Base-by-base conservation (phyloP, 2,113 vertebrate species). In the Acanthochromis polyacanthus region DNA sequence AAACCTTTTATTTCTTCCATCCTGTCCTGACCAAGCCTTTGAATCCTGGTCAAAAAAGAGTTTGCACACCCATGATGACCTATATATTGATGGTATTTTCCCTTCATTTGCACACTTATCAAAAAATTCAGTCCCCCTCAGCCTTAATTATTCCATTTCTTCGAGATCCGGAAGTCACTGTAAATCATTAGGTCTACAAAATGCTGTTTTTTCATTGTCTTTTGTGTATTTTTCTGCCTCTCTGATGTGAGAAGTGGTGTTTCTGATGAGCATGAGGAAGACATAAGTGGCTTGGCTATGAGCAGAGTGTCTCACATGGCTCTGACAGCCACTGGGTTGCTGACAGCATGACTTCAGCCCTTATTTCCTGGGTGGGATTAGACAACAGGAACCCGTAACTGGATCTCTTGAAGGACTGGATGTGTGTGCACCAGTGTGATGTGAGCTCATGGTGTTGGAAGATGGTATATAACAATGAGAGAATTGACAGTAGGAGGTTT, bases 271-370 rank as follows among this genome's bases (percentile, higher is more conserved):
- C 0, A 20, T 23, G 16, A 51, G 43, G 45, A 56, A 19, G 17
- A 63, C 20, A 30, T 55, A 23, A 78, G 72, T 61, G 32, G 50
- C 66, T 52, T 48, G 12, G 20, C n/a, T 64, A 57, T 53, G 25
- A 86, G 45, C 11, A 19, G 59, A 71, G n/a, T 23, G 63, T 50
- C 81, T 78, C 16, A 81, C 72, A 78, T 71, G 25, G 30, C 48
- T 62, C 43, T 51, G 63, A 76, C 0, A 23, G 60, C 40, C 10
- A 72, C 76, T 23, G 70, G 70, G 66, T 85, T 62, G 78, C 56
- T 80, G 64, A 56, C 62, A 67, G 75, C 72, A 55, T 55, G 77
- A 75, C 68, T 53, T 70, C 48, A 60, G 40, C 53, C 38, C 38
- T 25, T 36, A 48, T 68, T 65, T 69, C 51, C 6, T 28, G 60